Conservation (phyloP, 2,888 invertebrate genomes). For the Drosophila rellima region DNA sequence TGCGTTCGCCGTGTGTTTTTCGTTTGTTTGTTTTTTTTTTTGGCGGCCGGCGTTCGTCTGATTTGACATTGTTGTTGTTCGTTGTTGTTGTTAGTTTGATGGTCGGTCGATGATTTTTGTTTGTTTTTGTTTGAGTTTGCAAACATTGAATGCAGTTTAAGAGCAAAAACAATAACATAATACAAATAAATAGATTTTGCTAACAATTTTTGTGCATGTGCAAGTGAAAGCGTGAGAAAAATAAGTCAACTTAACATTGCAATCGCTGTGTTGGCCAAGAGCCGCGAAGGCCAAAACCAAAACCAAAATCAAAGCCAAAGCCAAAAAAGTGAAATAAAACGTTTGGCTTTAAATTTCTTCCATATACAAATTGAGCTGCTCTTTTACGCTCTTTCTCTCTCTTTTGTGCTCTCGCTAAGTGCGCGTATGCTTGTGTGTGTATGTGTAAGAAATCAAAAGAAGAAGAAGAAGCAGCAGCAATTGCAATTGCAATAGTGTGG, state of each 20-base stretch:
- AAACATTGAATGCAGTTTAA: conserved; percentile 17
- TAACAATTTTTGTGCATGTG: conserved; percentile 46
- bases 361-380: conserved; percentile 22
- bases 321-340: conserved; percentile 16
- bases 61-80: conserved; percentile 31
- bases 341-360: conserved; percentile 30
- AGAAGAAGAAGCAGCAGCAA: conserved; percentile 1
- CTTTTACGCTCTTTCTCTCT: conserved; percentile 5
- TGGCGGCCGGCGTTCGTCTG: conserved; percentile 20
- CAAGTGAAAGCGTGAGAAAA: conserved; percentile 78
- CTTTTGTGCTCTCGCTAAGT: not conserved
- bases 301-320: conserved; percentile 18
- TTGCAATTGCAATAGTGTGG: conserved; percentile 1
- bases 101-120: conserved; percentile 19
- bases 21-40: conserved; percentile 5
- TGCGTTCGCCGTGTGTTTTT: not conserved
- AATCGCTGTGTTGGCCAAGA: conserved; percentile 18
- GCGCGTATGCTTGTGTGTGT: conserved; percentile 9
- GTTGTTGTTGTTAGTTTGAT: conserved; percentile 28
- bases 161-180: conserved; percentile 25
- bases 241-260: conserved; percentile 54
- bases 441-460: conserved; percentile 7
- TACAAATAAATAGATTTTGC: conserved; percentile 38
- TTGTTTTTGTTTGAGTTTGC: conserved; percentile 33
- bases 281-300: conserved; percentile 27